These are phyloP conservation scores for Polydrusus pterygomalis DNA, from an alignment of 2,888 invertebrate genomes.

Conservation along the genomic window DNA sequence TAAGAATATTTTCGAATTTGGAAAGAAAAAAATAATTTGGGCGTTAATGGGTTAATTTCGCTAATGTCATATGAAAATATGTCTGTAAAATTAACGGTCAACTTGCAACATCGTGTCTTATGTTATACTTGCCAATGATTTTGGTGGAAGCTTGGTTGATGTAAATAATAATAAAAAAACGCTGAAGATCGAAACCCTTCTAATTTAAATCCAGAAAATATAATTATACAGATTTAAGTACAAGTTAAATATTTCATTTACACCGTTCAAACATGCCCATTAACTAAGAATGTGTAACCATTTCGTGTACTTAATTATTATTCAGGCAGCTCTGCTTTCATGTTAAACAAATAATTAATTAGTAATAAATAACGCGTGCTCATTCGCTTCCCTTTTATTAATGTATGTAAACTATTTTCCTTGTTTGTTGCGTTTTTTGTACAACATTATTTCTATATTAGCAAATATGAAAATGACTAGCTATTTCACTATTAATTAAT, in stretches of 20 bases:
- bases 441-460: background rate
- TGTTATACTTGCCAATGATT: too few species aligned
- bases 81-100: too few species aligned
- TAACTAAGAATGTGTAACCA: constrained; percentile 21
- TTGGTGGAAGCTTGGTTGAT: background rate
- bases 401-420: background rate
- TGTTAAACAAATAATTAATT: constrained; percentile 27
- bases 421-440: background rate
- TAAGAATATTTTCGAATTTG: too few species aligned
- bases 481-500: background rate
- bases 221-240: constrained; percentile 16
- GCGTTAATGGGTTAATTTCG: too few species aligned
- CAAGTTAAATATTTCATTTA: constrained; percentile 21
- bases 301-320: constrained; percentile 24
- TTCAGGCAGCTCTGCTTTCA: constrained; percentile 25
- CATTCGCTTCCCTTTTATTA: constrained; percentile 3
- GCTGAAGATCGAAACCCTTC: background rate
- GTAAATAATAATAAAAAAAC: background rate
- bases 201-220: too few species aligned
- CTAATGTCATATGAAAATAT: too few species aligned
- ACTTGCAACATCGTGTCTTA: too few species aligned
- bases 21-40: too few species aligned
- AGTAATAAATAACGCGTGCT: constrained; percentile 28
- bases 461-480: background rate
- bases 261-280: constrained; percentile 4